Conservation (phyloP, 2,797 vertebrate genomes). For the Streptopelia turtur region DNA sequence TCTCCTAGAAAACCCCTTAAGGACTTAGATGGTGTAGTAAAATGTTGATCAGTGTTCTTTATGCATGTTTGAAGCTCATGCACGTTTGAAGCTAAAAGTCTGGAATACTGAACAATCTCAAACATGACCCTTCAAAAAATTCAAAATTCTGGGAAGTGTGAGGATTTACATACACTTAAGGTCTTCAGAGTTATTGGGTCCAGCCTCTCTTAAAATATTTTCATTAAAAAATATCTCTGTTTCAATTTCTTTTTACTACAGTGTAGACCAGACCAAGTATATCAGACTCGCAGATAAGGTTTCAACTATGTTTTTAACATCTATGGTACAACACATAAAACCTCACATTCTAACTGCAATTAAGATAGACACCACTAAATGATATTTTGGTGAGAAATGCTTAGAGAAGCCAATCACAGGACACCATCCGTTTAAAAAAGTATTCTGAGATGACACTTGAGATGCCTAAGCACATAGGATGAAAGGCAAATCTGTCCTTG, state of each 20-base stretch:
- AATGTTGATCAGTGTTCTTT: background rate
- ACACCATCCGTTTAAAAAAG: background rate
- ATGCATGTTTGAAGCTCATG: background rate
- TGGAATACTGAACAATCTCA: background rate
- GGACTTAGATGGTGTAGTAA: background rate
- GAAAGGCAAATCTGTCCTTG: background rate
- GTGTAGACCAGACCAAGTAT: background rate
- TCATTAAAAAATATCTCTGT: background rate
- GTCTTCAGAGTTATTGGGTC: background rate
- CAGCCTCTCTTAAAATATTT: background rate
- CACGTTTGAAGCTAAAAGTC: background rate
- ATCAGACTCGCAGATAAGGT: background rate
- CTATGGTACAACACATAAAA: background rate
- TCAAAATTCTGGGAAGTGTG: background rate
- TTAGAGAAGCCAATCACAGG: background rate
- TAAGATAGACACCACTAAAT: background rate
- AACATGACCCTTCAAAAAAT: background rate
- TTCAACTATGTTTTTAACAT: background rate
- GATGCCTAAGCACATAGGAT: background rate
- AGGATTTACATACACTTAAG: background rate
- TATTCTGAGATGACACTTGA: background rate
- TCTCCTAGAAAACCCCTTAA: background rate
- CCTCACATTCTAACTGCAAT: background rate
- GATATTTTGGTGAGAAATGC: background rate
- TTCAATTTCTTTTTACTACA: background rate